Conservation (phyloP, 2,113 vertebrate genomes). For the Brachionichthys hirsutus region DNA sequence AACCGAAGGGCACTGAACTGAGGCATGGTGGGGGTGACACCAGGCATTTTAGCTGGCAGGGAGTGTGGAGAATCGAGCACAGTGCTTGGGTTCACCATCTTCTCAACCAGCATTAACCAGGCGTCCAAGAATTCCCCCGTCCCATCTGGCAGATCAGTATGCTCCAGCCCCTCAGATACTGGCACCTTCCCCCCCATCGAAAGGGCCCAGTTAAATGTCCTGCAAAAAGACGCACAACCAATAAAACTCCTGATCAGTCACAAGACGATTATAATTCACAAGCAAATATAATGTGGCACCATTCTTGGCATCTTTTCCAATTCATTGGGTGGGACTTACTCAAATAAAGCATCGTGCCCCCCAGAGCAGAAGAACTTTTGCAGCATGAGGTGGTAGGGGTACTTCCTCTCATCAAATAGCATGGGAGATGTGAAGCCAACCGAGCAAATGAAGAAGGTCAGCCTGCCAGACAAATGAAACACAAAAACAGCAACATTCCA, state of each 20-base stretch:
- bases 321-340: conserved; percentile 77
- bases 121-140: conserved; percentile 93
- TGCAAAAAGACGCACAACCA: conserved; percentile 41
- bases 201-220: conserved; percentile 94
- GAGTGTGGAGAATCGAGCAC: conserved; percentile 95
- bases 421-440: conserved; percentile 95
- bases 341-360: conserved; percentile 93
- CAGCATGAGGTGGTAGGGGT: conserved; percentile 94
- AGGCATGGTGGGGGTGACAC: conserved; percentile 83
- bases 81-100: conserved; percentile 95
- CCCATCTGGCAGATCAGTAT: conserved; percentile 88
- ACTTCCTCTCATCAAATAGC: conserved; percentile 94
- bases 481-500: background rate
- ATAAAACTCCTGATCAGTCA: background rate
- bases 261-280: background rate
- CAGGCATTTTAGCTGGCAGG: conserved; percentile 86
- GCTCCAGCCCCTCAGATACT: conserved; percentile 88
- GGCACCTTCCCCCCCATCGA: conserved; percentile 93
- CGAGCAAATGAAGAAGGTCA: conserved; percentile 96
- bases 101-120: conserved; percentile 95
- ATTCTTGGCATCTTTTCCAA: background rate
- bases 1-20: conserved; percentile 92
- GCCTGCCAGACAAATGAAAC: conserved; percentile 64
- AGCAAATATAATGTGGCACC: background rate
- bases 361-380: conserved; percentile 96